Evolutionary conservation across 1,140 invertebrate genomes (phyloP), one percentile per base, ranked within the genome.

Genomic region (Bombus sylvicola): DNA sequence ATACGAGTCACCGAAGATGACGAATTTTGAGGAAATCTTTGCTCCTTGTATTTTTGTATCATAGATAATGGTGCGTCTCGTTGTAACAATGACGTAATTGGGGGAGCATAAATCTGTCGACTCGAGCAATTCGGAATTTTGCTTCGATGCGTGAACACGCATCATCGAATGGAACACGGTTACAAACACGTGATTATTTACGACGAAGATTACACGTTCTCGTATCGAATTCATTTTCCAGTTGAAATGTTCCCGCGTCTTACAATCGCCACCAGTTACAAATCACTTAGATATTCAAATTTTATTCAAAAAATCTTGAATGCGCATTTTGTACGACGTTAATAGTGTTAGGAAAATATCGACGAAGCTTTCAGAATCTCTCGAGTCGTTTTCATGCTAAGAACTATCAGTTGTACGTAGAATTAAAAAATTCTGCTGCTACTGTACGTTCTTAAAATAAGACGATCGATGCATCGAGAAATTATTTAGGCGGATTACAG

Each of bases 101-200:
- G 13, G 1, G 13, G 15, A 25, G 15, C 13, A 31, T 43, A 37
- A 76, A 76, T 76, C 39, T 76, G 34, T 37, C n/a, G 9, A 9
- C 31, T n/a, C 31, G 62, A 31, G 37, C 39, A 25, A 3, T 13
- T 64, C 18, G 75, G 10, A n/a, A 25, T 64, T 64, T 43, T 25
- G 41, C 39, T 12, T 15, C 13, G 0, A 1, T 22, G 22, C 31
- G 3, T 25, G n/a, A 62, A 25, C 37, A 18, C 10, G 28, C 39
- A 9, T 71, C 5, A 6, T 71, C 37, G 31, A 76, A 76, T 12
- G 47, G 15, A 53, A 28, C 25, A 37, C 25, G 31, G 34, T 39
- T 57, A 15, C 47, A 59, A 76, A 59, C 74, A 76, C 37, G 57
- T 64, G 75, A 66, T 64, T 59, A 77, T 77, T 77, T 76, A 59